Percentiles rank a stretch among this genome's conserved stretches.
These are phyloP conservation scores for Ochropacha duplaris DNA, from an alignment of 2,888 invertebrate genomes.

Conservation along the genomic window DNA sequence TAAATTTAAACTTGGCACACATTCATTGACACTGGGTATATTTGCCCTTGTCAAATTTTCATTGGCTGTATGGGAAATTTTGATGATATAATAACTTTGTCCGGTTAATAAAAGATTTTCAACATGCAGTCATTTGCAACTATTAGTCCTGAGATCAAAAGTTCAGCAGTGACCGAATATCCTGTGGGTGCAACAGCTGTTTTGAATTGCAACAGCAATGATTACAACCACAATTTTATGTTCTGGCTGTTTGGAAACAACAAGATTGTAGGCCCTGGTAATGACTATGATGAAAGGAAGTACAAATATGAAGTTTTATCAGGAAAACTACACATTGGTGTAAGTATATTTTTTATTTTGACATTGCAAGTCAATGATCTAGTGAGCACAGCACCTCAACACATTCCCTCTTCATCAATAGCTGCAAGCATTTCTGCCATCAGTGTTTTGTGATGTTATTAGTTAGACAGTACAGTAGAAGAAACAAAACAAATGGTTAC, in stretches of 20 bases:
- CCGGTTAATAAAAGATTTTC: constrained; percentile 6
- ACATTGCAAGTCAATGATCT: too few relatives aligned
- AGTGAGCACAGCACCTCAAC: too few relatives aligned
- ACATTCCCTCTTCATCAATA: too few relatives aligned
- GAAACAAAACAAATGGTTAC: too few relatives aligned
- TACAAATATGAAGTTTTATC: constrained; percentile 87
- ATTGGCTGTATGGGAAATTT: constrained; percentile 36
- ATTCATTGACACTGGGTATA: constrained; percentile 60
- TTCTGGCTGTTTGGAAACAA: constrained; percentile 85
- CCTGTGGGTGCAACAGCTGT: constrained; percentile 83
- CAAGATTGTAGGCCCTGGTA: constrained; percentile 85
- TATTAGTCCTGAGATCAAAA: constrained; percentile 49
- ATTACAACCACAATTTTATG: constrained; percentile 85
- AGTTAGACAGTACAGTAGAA: too few relatives aligned
- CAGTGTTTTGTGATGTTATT: too few relatives aligned
- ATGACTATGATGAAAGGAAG: constrained; percentile 82
- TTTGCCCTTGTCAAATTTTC: constrained; percentile 60
- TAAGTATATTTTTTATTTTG: constrained; percentile 56
- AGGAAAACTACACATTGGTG: constrained; percentile 86
- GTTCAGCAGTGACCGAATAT: constrained; percentile 74
- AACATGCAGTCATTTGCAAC: constrained; percentile 43
- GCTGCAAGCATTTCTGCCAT: too few relatives aligned
- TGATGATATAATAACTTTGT: constrained; percentile 52
- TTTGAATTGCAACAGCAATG: constrained; percentile 85
- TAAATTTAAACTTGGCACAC: constrained; percentile 80